A percentile compares a stretch with the other conserved stretches of the same genome.
These are phyloP conservation scores for Rhineura floridana DNA, from an alignment of 2,113 vertebrate genomes.

Conservation along the genomic window DNA sequence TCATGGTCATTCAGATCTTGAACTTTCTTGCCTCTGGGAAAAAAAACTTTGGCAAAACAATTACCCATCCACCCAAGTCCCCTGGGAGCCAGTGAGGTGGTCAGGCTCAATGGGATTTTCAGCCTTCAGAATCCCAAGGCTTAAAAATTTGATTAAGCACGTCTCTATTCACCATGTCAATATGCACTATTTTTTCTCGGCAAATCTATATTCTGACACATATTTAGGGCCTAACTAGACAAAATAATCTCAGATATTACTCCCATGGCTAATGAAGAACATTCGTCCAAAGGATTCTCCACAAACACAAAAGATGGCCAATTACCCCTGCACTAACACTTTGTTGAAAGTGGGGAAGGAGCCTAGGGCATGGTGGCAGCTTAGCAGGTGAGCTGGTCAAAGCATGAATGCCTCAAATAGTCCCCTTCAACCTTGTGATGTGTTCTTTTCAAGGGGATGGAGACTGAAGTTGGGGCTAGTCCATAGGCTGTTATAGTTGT, in stretches of 20 bases:
- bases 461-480: neutral
- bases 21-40: too few species aligned
- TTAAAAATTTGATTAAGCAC: neutral
- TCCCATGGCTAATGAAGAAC: neutral
- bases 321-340: neutral
- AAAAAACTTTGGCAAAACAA: too few species aligned
- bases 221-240: neutral
- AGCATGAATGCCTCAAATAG: neutral
- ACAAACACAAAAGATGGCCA: neutral
- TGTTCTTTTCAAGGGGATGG: neutral
- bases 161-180: neutral
- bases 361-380: neutral
- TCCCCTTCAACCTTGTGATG: neutral
- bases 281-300: neutral
- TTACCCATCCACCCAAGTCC: neutral
- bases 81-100: neutral
- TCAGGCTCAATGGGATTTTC: neutral
- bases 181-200: too few species aligned
- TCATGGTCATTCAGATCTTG: too few species aligned
- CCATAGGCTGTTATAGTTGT: too few species aligned
- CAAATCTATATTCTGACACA: too few species aligned
- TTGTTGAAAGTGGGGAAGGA: neutral
- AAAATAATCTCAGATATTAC: neutral
- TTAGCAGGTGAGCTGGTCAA: neutral
- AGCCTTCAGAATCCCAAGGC: too few species aligned